Evolutionary conservation across 2,113 vertebrate species (phyloP).

Genomic region (Microtus richardsoni): DNA sequence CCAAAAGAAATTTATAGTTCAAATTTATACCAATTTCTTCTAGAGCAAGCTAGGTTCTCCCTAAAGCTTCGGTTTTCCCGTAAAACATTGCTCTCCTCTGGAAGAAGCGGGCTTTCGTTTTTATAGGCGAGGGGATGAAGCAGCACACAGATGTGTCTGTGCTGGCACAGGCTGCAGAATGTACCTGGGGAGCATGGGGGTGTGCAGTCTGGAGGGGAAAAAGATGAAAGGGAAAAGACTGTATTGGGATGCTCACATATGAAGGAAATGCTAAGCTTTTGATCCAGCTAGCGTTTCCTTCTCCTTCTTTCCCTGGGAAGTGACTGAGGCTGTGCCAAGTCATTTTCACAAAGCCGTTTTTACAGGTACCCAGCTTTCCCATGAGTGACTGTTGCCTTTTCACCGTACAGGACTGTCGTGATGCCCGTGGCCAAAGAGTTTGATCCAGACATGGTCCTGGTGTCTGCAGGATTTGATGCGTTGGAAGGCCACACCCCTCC

Average conservation of each 20-base stretch:
- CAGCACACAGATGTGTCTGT: conserved; percentile 86
- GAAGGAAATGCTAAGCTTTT: conserved; percentile 65
- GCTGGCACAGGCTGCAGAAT: conserved; percentile 79
- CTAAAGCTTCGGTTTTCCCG: conserved; percentile 82
- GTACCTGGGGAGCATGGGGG: conserved; percentile 82
- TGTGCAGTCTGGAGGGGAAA: conserved; percentile 46
- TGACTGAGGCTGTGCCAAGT: conserved; percentile 67
- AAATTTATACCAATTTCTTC: conserved; percentile 89
- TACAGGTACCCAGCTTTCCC: conserved; percentile 40
- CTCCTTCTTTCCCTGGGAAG: background rate
- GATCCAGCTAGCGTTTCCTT: conserved; percentile 15
- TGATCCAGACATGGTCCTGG: conserved; percentile 90
- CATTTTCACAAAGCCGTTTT: conserved; percentile 10
- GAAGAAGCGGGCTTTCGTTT: conserved; percentile 81
- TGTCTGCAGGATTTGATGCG: conserved; percentile 91
- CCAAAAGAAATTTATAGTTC: conserved; percentile 90
- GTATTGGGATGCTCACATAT: conserved; percentile 56
- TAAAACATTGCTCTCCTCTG: conserved; percentile 89
- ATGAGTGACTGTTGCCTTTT: conserved; percentile 77
- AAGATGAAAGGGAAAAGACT: conserved; percentile 52
- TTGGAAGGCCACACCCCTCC: conserved; percentile 91
- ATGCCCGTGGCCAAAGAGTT: conserved; percentile 90
- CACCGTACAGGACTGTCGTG: conserved; percentile 87
- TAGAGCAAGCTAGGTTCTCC: conserved; percentile 86
- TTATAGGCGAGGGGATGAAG: conserved; percentile 86